Evolutionary conservation across 2,113 vertebrate genomes (phyloP), one percentile per base, ranked within the genome.

Genomic region (Thalassarche chlororhynchos): DNA sequence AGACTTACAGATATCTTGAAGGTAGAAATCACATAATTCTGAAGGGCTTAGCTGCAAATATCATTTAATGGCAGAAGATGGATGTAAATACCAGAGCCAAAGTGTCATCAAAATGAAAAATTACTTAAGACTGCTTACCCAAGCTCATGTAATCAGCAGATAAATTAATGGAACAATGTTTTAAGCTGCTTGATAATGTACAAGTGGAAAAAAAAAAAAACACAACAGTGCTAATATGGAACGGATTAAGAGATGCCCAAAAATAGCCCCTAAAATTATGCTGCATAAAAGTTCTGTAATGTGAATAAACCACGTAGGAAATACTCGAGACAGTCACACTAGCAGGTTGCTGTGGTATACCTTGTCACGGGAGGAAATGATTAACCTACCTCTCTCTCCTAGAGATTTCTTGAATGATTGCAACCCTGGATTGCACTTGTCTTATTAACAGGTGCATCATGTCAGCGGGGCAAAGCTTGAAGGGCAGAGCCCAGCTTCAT

Each of bases 161-260:
- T 54, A 46, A 92, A 92, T 81, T 81, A 96, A 70, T 46, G 51
- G 69, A 78, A 81, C 89, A 78, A 84, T 42, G 77, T 74, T 96
- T 94, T 96, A 82, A 93, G 72, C 80, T 81, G 38, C 60, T 96
- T 71, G 42, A 62, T 92, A 92, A 82, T 31, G 64, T 71, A 66
- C 64, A 84, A 82, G 69, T 51, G 64, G 18, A 17, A 3, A 40
- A 29, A 42, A 47, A n/a, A 66, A 28, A 8, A 2, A 14, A 3
- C 17, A 21, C 54, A 81, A 9, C 29, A 66, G 19, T 5, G 6
- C 32, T 81, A 86, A 87, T 84, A 47, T n/a, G 49, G 76, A 62
- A 72, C 2, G 8, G 47, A 78, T 79, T 42, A 64, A 68, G 65
- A 62, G 54, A 15, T 88, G 86, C 18, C 51, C 64, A 10, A 62